Evolutionary conservation across 2,888 invertebrate genomes (phyloP).

Genomic region (Ichneumoninae sp.): DNA sequence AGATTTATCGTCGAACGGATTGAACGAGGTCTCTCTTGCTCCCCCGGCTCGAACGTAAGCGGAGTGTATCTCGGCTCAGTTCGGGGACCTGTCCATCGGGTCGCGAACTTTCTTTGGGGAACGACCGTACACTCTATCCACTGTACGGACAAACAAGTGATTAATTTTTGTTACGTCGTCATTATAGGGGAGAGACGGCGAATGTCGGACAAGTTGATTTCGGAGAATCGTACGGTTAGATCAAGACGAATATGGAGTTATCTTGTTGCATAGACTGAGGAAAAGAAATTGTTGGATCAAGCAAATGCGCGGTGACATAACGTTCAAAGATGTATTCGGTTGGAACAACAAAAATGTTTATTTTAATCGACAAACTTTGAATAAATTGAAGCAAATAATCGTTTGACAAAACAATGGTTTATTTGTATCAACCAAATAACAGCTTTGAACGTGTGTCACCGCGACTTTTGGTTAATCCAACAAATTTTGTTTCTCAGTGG

Average conservation of each 20-base stretch:
- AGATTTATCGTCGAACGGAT: slow-evolving; percentile 65
- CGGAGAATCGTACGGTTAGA: background rate
- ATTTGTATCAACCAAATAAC: no score
- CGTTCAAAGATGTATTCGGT: no score
- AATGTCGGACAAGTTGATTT: background rate
- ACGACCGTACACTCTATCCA: slow-evolving; percentile 11
- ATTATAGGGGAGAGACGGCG: background rate
- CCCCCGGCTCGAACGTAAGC: slow-evolving; percentile 33
- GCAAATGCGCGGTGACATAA: no score
- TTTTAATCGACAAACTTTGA: no score
- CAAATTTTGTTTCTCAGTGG: no score
- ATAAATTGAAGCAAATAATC: no score
- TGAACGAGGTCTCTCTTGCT: slow-evolving; percentile 54
- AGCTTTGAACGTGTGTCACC: no score
- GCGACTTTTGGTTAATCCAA: no score
- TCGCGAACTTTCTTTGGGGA: slow-evolving; percentile 48
- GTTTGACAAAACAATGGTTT: no score
- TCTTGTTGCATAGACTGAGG: background rate
- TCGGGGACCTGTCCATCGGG: slow-evolving; percentile 53
- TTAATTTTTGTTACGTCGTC: slow-evolving; percentile 18
- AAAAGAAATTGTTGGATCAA: no score
- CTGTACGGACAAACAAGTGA: slow-evolving; percentile 35
- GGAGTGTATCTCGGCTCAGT: slow-evolving; percentile 33
- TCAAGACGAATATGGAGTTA: background rate
- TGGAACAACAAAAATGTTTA: no score